A percentile compares a stretch with the other conserved stretches of the same genome.
Evolutionary conservation across 1,140 invertebrate genomes (phyloP).

Genomic region (Arctopsyche grandis): DNA sequence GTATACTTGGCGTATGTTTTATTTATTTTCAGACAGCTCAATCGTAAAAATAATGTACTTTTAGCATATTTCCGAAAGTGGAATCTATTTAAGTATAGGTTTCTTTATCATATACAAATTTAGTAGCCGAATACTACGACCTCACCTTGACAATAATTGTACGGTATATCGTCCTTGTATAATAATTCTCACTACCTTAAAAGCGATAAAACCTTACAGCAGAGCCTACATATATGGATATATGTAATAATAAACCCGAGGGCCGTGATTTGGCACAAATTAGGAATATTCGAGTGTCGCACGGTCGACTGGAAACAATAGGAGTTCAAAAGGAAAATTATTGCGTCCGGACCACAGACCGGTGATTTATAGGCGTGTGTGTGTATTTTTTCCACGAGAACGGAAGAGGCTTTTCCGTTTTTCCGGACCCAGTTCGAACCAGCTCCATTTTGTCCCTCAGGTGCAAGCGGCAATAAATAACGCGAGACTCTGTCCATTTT

Average conservation of each 20-base stretch:
- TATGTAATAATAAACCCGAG: neutral
- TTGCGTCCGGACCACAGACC: conserved; percentile 17
- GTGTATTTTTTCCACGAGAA: neutral
- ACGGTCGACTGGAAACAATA: neutral
- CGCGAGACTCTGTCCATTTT: conserved; percentile 24
- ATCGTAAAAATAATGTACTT: too few species aligned
- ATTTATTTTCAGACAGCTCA: too few species aligned
- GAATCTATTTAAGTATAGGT: too few species aligned
- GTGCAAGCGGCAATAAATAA: conserved; percentile 37
- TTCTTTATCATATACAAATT: too few species aligned
- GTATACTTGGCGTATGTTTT: too few species aligned
- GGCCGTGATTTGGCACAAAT: conserved; percentile 12
- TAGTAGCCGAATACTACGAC: too few species aligned
- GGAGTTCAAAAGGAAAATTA: conserved; percentile 23
- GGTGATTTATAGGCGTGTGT: conserved; percentile 26
- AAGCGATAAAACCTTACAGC: too few species aligned
- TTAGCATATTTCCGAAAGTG: too few species aligned
- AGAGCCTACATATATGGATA: too few species aligned
- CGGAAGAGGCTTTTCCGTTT: conserved; percentile 36
- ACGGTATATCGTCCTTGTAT: too few species aligned
- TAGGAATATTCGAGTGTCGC: conserved; percentile 23
- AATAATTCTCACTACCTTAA: too few species aligned
- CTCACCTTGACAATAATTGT: too few species aligned
- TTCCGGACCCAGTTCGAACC: conserved; percentile 11
- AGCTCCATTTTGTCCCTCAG: neutral